Evolutionary conservation across 2,888 invertebrate genomes (phyloP).

Genomic region (Sinopyrophorus schimmeli): DNA sequence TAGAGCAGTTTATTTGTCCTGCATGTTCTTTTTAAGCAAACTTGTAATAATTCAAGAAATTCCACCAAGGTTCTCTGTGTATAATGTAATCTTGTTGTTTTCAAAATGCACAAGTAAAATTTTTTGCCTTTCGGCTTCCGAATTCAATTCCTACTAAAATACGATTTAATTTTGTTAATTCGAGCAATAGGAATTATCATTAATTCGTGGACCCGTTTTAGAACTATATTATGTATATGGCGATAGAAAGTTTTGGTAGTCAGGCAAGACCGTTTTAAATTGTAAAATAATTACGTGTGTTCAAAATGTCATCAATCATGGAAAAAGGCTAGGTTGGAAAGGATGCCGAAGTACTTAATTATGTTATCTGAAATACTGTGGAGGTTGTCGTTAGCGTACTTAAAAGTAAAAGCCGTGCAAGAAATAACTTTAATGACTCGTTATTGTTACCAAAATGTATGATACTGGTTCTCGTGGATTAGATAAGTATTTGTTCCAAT

Average conservation of each 20-base stretch:
- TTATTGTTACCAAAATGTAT: no score
- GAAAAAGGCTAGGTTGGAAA: constrained; percentile 11
- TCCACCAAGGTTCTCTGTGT: no score
- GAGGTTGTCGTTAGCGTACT: constrained; percentile 11
- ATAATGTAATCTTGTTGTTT: no score
- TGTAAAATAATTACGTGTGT: constrained; percentile 14
- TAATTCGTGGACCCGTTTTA: constrained; percentile 7
- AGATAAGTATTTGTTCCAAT: no score
- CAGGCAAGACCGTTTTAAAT: constrained; percentile 9
- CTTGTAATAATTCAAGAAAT: constrained; percentile 7
- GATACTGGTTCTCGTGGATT: no score
- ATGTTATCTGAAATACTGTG: constrained; percentile 11
- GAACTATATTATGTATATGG: constrained; percentile 8
- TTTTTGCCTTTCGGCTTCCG: no score
- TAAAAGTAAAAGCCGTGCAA: no score
- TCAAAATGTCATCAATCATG: constrained; percentile 16
- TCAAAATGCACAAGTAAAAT: no score
- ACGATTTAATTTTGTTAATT: no score
- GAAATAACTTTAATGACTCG: no score
- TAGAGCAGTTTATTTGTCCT: constrained; percentile 14
- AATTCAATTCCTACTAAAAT: no score
- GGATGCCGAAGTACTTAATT: constrained; percentile 9
- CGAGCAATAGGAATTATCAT: no score
- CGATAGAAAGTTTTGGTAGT: constrained; percentile 7
- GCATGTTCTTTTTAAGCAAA: constrained; percentile 8